Conservation (phyloP, 2,888 invertebrate species). For the Ophioninae sp. region DNA sequence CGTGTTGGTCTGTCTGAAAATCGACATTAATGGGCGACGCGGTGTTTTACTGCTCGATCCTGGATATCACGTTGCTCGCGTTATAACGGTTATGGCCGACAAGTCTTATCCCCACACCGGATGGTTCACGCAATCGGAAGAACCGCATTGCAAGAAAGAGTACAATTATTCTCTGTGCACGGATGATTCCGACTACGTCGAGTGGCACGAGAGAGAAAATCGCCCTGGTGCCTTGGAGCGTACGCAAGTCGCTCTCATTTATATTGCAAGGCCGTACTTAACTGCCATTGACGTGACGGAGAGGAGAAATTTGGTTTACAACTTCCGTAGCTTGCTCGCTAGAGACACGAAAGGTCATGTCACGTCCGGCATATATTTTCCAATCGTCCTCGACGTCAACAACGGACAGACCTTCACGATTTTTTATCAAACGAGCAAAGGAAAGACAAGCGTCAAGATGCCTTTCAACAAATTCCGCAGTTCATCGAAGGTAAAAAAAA, state of each 20-base stretch:
- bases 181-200: slow-evolving; percentile 88
- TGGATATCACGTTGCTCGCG: slow-evolving; percentile 93
- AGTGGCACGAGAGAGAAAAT: slow-evolving; percentile 92
- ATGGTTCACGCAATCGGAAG: slow-evolving; percentile 92
- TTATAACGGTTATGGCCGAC: slow-evolving; percentile 94
- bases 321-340: slow-evolving; percentile 90
- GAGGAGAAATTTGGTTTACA: slow-evolving; percentile 93
- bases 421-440: slow-evolving; percentile 88
- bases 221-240: slow-evolving; percentile 82
- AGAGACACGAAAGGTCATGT: slow-evolving; percentile 92
- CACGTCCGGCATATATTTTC: slow-evolving; percentile 92
- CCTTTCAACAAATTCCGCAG: slow-evolving; percentile 87
- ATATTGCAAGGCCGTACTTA: slow-evolving; percentile 89
- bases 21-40: slow-evolving; percentile 87
- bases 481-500: slow-evolving; percentile 82
- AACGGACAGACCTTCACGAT: slow-evolving; percentile 84
- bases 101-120: slow-evolving; percentile 92
- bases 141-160: slow-evolving; percentile 89
- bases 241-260: slow-evolving; percentile 88
- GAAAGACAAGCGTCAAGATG: slow-evolving; percentile 87
- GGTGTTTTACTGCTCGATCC: slow-evolving; percentile 94
- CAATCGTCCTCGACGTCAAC: slow-evolving; percentile 83
- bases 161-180: slow-evolving; percentile 90
- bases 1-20: slow-evolving; percentile 89
- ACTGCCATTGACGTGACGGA: slow-evolving; percentile 93